Base-by-base conservation (phyloP, 1,140 invertebrate species). In the Hestina assimilis region DNA sequence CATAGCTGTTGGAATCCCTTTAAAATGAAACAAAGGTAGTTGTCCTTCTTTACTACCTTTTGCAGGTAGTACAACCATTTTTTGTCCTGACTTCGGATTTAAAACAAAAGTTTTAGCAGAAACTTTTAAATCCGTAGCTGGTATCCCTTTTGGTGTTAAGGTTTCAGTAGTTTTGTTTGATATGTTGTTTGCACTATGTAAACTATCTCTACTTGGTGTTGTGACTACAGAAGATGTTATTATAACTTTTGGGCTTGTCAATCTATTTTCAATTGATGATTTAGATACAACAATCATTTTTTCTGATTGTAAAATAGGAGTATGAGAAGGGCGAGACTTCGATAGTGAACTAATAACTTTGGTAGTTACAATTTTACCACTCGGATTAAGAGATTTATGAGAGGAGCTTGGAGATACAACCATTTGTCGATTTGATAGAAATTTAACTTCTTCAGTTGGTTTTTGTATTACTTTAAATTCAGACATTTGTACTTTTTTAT, bases 231-330 rank as follows among this genome's bases (percentile, higher is more conserved):
- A 70, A 0, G 87, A 87, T 3, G 83, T 80, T 3, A 86, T 79
- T 20, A 89, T 66, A 41, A 88, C 77, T 73, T 87, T 89, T 4
- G 83, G 74, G 19, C 72, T 74, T 9, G 81, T 19, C 26, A 70
- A 71, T 70, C 79, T 84, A 21, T 69, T 77, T 29, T 84, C 79
- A 1, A 69, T 54, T 17, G 75, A 59, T 0, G 80, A 66, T 69
- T 89, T 89, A 0, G 89, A 88, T 11, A 89, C 85, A 4, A 89
- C 81, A 9, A 89, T 82, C 77, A 89, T 84, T 71, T 89, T 89
- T n/a, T 89, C 89, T 6, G 72, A 59, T 7, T 53, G 53, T 63
- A 69, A 50, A 17, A 81, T 61, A n/a, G 73, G 75, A 23, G 77
- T 59, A 42, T 45, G 69, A n/a, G 70, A 52, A 19, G 70, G 46